Percentiles rank a stretch among this genome's conserved stretches.
phyloP scores from a whole-genome alignment of 1,140 invertebrate genomes.

The Philopotamus ludificatus region DNA sequence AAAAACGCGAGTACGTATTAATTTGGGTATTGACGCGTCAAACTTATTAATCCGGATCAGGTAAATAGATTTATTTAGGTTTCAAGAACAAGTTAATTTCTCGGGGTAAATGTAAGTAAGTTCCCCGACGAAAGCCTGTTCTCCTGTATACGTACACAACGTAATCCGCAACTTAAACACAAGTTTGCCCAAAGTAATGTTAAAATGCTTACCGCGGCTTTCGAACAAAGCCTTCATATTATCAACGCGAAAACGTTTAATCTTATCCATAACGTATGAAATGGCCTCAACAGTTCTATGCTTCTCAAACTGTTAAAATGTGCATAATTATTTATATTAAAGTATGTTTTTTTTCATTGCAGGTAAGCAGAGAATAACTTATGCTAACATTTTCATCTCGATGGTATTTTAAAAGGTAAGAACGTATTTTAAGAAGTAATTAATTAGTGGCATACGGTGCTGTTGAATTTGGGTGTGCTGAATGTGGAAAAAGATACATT shows the following conservation, averaged over 20 bases:
- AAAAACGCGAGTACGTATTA: too few species aligned
- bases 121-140: background rate
- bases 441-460: too few species aligned
- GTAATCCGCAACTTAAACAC: constrained; percentile 37
- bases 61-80: constrained; percentile 9
- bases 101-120: constrained; percentile 10
- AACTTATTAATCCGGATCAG: background rate
- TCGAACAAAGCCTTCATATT: constrained; percentile 14
- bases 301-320: too few species aligned
- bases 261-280: constrained; percentile 34
- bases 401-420: too few species aligned
- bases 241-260: constrained; percentile 26
- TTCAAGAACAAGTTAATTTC: constrained; percentile 26
- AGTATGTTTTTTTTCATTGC: constrained; percentile 14
- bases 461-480: too few species aligned
- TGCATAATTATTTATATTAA: background rate
- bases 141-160: constrained; percentile 28
- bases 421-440: too few species aligned
- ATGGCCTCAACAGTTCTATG: background rate
- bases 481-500: too few species aligned
- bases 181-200: constrained; percentile 34
- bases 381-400: too few species aligned
- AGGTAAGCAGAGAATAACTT: constrained; percentile 27
- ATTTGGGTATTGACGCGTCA: too few species aligned
- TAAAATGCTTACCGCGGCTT: constrained; percentile 38